Conservation (phyloP, 2,113 vertebrate species). For the Motacilla alba region DNA sequence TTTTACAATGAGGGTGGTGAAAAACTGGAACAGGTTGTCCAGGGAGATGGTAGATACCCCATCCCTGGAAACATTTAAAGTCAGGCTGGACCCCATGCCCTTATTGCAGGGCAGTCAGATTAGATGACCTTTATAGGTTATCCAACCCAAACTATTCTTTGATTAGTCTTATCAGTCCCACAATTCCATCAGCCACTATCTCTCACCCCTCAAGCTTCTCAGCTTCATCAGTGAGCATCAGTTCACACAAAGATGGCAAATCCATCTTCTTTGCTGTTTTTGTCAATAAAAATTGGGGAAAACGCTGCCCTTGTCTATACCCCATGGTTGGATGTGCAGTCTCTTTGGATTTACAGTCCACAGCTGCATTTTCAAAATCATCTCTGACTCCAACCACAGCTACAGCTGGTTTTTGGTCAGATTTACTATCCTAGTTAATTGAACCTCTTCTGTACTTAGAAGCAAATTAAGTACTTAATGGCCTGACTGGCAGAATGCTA, state of each 20-base stretch:
- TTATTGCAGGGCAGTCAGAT: background rate
- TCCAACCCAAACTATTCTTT: background rate
- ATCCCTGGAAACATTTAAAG: background rate
- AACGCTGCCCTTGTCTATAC: background rate
- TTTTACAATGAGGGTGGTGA: background rate
- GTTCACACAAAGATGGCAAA: background rate
- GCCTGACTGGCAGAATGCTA: background rate
- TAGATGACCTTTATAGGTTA: background rate
- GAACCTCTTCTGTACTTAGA: background rate
- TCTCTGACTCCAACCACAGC: background rate
- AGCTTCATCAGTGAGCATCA: background rate
- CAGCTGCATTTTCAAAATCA: background rate
- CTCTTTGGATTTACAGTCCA: background rate
- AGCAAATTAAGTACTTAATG: background rate
- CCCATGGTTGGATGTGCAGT: background rate
- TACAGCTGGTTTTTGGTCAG: background rate
- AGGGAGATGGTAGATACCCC: background rate
- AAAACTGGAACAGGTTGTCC: background rate
- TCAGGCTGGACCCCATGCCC: background rate
- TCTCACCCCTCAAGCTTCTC: background rate
- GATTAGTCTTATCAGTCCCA: background rate
- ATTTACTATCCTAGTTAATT: background rate
- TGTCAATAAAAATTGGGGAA: background rate
- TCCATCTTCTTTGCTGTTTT: background rate
- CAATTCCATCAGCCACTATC: background rate